Conservation (phyloP, 2,113 vertebrate species). For the Pheucticus melanocephalus region DNA sequence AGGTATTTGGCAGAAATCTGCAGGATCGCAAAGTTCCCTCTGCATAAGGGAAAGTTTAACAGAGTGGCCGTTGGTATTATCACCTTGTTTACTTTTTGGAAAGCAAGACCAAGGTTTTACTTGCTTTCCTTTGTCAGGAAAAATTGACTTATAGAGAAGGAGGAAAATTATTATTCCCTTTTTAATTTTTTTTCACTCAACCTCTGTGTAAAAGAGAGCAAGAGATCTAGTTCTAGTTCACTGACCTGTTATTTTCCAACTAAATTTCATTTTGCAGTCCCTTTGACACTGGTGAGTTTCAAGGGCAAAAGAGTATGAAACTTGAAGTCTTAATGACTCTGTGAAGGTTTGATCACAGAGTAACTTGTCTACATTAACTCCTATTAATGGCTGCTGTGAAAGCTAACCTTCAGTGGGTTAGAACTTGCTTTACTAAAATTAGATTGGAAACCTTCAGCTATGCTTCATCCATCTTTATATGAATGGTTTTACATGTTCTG, state of each 20-base stretch:
- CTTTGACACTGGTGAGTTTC: neutral
- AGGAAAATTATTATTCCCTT: neutral
- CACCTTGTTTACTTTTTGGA: neutral
- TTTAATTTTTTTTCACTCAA: neutral
- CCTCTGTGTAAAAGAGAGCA: neutral
- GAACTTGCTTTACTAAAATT: neutral
- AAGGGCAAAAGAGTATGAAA: neutral
- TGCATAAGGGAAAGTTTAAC: neutral
- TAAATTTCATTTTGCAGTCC: neutral
- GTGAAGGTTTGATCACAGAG: neutral
- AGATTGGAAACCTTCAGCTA: neutral
- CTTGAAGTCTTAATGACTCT: neutral
- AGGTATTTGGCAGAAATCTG: neutral
- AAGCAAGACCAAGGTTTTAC: neutral
- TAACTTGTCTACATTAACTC: neutral
- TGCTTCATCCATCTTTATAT: neutral
- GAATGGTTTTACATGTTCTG: neutral
- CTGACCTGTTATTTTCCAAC: neutral
- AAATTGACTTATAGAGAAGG: neutral
- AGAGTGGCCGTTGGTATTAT: neutral
- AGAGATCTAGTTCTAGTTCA: neutral
- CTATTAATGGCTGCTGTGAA: neutral
- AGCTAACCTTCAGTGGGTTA: neutral
- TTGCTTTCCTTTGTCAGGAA: neutral
- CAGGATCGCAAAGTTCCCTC: neutral